These are phyloP conservation scores for Gasterosteus nipponicus DNA, from an alignment of 2,113 vertebrate genomes.

Conservation along the genomic window DNA sequence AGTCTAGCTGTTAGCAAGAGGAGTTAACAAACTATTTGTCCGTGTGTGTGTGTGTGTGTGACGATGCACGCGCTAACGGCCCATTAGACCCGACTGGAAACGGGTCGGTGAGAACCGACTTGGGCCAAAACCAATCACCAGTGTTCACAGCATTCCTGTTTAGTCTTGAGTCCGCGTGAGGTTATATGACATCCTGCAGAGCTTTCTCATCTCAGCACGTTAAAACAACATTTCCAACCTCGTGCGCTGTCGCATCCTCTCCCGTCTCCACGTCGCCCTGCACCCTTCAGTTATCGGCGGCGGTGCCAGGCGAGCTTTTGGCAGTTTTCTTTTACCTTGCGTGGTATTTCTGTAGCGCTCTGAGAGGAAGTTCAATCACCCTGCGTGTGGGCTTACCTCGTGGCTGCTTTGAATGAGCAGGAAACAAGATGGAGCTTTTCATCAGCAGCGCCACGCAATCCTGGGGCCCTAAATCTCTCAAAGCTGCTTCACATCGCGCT, in stretches of 20 bases:
- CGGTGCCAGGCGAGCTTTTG: background rate
- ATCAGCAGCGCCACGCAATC: slow-evolving; percentile 26
- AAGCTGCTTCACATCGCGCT: slow-evolving; percentile 23
- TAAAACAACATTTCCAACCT: too few species aligned
- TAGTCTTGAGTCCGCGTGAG: background rate
- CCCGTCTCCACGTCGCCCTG: background rate
- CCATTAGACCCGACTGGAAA: background rate
- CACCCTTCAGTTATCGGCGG: background rate
- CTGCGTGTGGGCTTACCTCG: slow-evolving; percentile 42
- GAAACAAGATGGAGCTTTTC: slow-evolving; percentile 43
- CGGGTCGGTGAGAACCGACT: slow-evolving; percentile 4
- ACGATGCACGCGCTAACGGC: background rate
- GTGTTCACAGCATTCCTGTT: background rate
- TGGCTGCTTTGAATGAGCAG: slow-evolving; percentile 32
- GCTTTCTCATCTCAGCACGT: too few species aligned
- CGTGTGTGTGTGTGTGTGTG: background rate
- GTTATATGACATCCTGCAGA: too few species aligned
- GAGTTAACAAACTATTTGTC: slow-evolving; percentile 25
- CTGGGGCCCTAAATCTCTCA: slow-evolving; percentile 44
- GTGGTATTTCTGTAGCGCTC: slow-evolving; percentile 21
- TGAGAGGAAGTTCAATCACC: slow-evolving; percentile 31
- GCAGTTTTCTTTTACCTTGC: slow-evolving; percentile 10
- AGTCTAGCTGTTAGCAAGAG: slow-evolving; percentile 40
- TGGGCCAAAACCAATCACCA: background rate
- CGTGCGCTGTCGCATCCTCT: too few species aligned